These are phyloP conservation scores for Volucella bombylans DNA, from an alignment of 2,888 invertebrate genomes.

Conservation along the genomic window DNA sequence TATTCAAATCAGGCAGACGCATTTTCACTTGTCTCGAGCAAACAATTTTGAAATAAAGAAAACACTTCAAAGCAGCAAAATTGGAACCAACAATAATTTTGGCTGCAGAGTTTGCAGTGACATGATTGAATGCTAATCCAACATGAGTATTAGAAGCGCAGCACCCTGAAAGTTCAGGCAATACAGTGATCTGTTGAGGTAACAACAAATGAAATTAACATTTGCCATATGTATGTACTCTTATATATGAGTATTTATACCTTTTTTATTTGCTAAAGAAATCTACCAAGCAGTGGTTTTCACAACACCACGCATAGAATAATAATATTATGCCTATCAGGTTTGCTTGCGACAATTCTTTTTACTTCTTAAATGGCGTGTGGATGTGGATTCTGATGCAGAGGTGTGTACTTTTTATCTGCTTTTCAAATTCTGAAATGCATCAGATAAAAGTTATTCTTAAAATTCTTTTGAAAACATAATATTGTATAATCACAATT, in stretches of 20 bases:
- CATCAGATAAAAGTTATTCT: constrained; percentile 38
- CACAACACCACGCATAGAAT: constrained; percentile 32
- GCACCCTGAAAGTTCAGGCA: not conserved
- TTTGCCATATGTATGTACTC: constrained; percentile 21
- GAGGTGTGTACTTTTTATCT: constrained; percentile 16
- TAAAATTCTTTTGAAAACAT: constrained; percentile 34
- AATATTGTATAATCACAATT: constrained; percentile 33
- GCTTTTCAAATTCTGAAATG: constrained; percentile 52
- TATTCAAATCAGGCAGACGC: constrained; percentile 61
- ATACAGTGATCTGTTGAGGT: too few species aligned
- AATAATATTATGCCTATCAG: constrained; percentile 32
- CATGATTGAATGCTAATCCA: constrained; percentile 43
- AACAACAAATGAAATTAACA: not conserved
- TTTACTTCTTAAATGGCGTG: constrained; percentile 30
- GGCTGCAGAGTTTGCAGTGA: constrained; percentile 26
- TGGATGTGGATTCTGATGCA: constrained; percentile 46
- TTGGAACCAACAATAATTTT: constrained; percentile 24
- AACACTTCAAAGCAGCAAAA: constrained; percentile 25
- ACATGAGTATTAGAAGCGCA: constrained; percentile 14
- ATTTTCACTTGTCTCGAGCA: constrained; percentile 67
- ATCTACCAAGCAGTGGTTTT: not conserved
- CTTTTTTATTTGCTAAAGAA: not conserved
- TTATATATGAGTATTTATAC: constrained; percentile 11
- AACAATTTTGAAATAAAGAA: constrained; percentile 54
- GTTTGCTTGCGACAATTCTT: constrained; percentile 30